Evolutionary conservation across 2,113 vertebrate genomes (phyloP).

Genomic region (Propithecus coquereli): DNA sequence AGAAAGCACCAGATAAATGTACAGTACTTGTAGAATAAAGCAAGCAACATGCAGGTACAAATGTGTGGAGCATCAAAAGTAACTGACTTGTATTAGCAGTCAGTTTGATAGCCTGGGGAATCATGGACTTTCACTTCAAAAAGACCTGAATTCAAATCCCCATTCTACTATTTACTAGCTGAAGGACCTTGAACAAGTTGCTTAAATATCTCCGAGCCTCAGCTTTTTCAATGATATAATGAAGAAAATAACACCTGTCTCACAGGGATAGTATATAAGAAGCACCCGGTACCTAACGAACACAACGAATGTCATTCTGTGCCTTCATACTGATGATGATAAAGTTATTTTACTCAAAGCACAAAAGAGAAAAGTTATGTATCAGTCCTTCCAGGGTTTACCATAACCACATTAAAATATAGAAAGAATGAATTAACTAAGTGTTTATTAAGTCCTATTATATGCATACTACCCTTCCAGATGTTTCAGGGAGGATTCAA

Average conservation of each 20-base stretch:
- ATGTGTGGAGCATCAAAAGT: background rate
- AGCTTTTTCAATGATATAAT: background rate
- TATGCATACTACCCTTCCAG: background rate
- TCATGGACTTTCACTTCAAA: background rate
- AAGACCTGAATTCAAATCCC: background rate
- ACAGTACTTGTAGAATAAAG: conserved; percentile 11
- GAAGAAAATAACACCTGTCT: background rate
- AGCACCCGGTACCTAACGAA: background rate
- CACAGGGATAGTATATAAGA: background rate
- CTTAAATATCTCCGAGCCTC: background rate
- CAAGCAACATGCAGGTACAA: background rate
- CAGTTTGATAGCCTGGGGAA: background rate
- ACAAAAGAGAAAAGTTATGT: background rate
- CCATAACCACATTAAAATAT: background rate
- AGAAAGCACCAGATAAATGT: background rate
- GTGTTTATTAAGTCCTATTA: background rate
- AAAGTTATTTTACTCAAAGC: background rate
- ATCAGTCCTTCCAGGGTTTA: background rate
- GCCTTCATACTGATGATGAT: background rate
- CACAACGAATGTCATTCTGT: background rate
- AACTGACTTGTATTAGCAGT: background rate
- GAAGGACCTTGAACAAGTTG: background rate
- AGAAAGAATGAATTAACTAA: background rate
- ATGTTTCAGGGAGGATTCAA: background rate
- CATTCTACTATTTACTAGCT: background rate